Percentiles rank a stretch among this genome's conserved stretches.
phyloP scores from a whole-genome alignment of 2,888 invertebrate genomes.

The Acronicta leporina region DNA sequence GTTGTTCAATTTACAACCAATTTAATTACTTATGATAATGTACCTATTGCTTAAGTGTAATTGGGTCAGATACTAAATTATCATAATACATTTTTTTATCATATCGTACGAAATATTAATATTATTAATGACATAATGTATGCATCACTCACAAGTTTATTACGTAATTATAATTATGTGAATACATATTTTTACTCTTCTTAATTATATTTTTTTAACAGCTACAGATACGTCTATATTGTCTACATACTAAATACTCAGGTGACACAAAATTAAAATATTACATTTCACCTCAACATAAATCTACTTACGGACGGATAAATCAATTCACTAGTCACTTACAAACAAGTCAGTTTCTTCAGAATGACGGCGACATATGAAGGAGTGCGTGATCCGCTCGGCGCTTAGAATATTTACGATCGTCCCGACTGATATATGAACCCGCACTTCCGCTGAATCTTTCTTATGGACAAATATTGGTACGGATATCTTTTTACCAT shows the following conservation, averaged over 20 bases:
- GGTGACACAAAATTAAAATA: slow-evolving; percentile 9
- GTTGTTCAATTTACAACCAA: too few species aligned
- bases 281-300: slow-evolving; percentile 6
- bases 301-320: slow-evolving; percentile 19
- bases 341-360: slow-evolving; percentile 46
- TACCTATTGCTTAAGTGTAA: too few species aligned
- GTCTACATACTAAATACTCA: background rate
- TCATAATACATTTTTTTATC: too few species aligned
- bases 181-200: too few species aligned
- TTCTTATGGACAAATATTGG: slow-evolving; percentile 60
- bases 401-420: slow-evolving; percentile 74
- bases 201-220: too few species aligned
- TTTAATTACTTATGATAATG: too few species aligned
- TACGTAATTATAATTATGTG: too few species aligned
- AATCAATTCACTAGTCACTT: slow-evolving; percentile 49
- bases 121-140: too few species aligned
- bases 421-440: slow-evolving; percentile 80
- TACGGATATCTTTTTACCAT: slow-evolving; percentile 31
- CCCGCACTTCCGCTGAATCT: slow-evolving; percentile 72
- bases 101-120: too few species aligned
- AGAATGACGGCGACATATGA: slow-evolving; percentile 56
- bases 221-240: too few species aligned
- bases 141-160: too few species aligned
- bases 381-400: slow-evolving; percentile 58
- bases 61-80: too few species aligned